Evolutionary conservation across 2,888 invertebrate genomes (phyloP).

Genomic region (Corbicula japonica): DNA sequence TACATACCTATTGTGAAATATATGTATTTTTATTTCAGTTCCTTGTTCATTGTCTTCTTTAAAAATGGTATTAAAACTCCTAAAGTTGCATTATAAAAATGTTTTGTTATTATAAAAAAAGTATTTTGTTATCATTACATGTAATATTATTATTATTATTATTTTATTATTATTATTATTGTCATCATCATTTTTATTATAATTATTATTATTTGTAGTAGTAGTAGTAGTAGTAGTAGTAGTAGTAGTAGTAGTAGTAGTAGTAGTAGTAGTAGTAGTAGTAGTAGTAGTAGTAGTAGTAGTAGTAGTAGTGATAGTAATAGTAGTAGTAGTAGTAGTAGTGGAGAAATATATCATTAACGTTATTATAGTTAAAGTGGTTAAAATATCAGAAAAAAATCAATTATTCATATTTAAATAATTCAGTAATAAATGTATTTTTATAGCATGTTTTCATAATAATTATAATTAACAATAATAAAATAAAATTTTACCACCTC

Average conservation of each 20-base stretch:
- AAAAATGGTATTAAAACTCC: background rate
- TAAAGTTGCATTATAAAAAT: background rate
- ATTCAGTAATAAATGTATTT: no score
- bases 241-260: slow-evolving; percentile 4
- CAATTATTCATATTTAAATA: no score
- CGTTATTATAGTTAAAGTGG: background rate
- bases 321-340: background rate
- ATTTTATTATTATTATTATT: background rate
- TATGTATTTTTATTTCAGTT: no score
- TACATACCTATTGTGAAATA: slow-evolving; percentile 4
- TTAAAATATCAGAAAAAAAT: background rate
- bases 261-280: slow-evolving; percentile 4
- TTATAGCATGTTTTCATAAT: no score
- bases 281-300: slow-evolving; percentile 1
- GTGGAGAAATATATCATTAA: no score
- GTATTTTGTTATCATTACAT: background rate
- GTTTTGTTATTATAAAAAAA: background rate
- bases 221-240: background rate
- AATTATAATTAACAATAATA: background rate
- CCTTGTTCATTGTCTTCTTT: no score
- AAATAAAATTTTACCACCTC: slow-evolving; percentile 13
- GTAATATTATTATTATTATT: no score
- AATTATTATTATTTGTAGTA: background rate
- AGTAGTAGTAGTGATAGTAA: background rate
- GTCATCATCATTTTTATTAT: background rate